A percentile compares a stretch with the other conserved stretches of the same genome.
These are phyloP conservation scores for Macropis europaea DNA, from an alignment of 2,888 invertebrate species.

Conservation along the genomic window DNA sequence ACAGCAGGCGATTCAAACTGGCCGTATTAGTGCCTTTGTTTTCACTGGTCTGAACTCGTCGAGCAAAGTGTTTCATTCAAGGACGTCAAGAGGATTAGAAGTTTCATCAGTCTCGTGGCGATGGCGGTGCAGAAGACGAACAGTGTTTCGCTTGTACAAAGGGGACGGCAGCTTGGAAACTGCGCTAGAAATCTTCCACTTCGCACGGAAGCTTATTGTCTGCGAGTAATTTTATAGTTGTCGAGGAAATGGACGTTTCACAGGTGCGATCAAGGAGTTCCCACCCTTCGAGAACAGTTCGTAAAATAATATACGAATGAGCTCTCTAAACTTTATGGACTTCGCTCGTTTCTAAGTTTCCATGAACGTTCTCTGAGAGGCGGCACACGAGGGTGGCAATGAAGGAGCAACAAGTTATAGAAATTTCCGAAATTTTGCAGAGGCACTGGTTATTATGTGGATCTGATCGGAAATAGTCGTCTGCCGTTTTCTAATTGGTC, in stretches of 20 bases:
- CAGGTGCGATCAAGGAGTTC: not conserved
- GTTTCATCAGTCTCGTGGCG: slow-evolving; percentile 59
- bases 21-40: slow-evolving; percentile 43
- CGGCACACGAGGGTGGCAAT: too few relatives aligned
- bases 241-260: slow-evolving; percentile 5
- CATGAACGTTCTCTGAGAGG: not conserved
- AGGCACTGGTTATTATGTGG: too few relatives aligned
- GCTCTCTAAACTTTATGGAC: not conserved
- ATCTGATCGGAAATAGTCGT: too few relatives aligned
- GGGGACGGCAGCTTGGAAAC: slow-evolving; percentile 11
- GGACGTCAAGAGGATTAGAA: slow-evolving; percentile 62
- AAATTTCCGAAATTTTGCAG: too few relatives aligned
- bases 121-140: not conserved
- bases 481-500: too few relatives aligned
- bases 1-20: slow-evolving; percentile 40
- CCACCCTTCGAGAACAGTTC: not conserved
- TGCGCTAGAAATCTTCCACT: slow-evolving; percentile 32
- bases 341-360: slow-evolving; percentile 16
- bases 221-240: slow-evolving; percentile 36
- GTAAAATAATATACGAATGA: not conserved
- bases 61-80: slow-evolving; percentile 47
- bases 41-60: slow-evolving; percentile 34
- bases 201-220: slow-evolving; percentile 2
- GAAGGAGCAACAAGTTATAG: not conserved
- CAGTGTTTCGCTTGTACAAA: slow-evolving; percentile 22